Percentiles rank a stretch among this genome's conserved stretches.
Evolutionary conservation across 2,888 invertebrate genomes (phyloP).

Genomic region (Drosophila trichaetosa): DNA sequence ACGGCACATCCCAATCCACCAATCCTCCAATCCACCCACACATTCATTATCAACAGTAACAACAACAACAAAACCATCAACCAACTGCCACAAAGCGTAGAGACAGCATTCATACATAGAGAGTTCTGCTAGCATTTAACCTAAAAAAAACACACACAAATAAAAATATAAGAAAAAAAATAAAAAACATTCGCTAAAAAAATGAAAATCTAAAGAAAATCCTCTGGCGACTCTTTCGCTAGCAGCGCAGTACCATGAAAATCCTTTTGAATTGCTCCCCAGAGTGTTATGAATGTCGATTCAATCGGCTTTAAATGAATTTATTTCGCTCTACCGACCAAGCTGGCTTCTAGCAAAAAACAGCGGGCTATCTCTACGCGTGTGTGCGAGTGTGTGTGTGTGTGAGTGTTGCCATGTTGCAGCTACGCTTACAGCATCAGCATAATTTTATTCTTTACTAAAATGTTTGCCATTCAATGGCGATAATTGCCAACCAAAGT

Average conservation of each 20-base stretch:
- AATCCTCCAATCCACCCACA: conserved; percentile 37
- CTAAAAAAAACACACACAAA: conserved; percentile 39
- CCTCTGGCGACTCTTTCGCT: conserved; percentile 70
- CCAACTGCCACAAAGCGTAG: conserved; percentile 1
- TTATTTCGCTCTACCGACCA: conserved; percentile 74
- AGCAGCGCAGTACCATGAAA: conserved; percentile 70
- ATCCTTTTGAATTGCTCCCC: conserved; percentile 83
- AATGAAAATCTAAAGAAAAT: conserved; percentile 76
- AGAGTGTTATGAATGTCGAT: conserved; percentile 83
- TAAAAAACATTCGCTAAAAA: conserved; percentile 54
- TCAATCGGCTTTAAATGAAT: conserved; percentile 83
- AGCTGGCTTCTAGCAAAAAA: conserved; percentile 3
- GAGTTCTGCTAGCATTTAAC: conserved; percentile 70
- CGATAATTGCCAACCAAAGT: conserved; percentile 43
- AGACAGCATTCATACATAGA: conserved; percentile 62
- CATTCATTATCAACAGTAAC: conserved; percentile 72
- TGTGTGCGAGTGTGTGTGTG: conserved; percentile 2
- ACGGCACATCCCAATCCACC: conserved; percentile 41
- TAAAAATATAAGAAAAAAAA: conserved; percentile 37
- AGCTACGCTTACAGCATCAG: conserved; percentile 34
- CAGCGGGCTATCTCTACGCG: background rate
- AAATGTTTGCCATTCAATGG: conserved; percentile 26
- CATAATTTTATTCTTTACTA: conserved; percentile 25
- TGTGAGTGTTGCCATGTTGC: conserved; percentile 26
- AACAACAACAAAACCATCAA: conserved; percentile 43